Base-by-base conservation (phyloP, 2,888 invertebrate genomes). In the Xestia xanthographa region DNA sequence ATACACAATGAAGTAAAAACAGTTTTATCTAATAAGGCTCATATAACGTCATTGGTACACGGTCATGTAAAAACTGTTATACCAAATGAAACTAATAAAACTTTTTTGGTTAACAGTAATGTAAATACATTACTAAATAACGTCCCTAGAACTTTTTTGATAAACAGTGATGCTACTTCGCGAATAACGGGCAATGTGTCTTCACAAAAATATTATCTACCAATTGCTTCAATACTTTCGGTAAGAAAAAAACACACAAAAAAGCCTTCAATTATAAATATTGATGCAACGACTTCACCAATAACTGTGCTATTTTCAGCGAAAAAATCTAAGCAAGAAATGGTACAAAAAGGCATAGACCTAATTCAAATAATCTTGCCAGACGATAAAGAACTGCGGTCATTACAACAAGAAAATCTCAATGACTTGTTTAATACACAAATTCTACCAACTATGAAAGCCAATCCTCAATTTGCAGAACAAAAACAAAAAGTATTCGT, bases 401-500 rank as follows among this genome's bases (percentile, higher is more conserved):
- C 29, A 41, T 26, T 12, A 2, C n/a, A 66, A 58, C 17, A 29
- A n/a, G 14, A 17, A 12, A 45, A 63, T 26, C 11, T 41, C 11
- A 41, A n/a, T 26, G 0, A 8, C 17, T 41, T 2, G 11, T 48
- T 29, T 12, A 8, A 60, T 48, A 6, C 14, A 53, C 20, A 58
- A 11, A 41, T 41, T 48, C 3, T 41, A 0, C n/a, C 22, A 17
- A 9, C 14, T 22, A 60, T 2, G 20, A 50, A 60, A 29, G 5
- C 6, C 1, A 4, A n/a, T 17, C 5, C 20, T 56, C 56, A 3
- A 63, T 77, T 63, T 34, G 4, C 6, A 41, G 48, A 17, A 43
- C 56, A 58, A 65, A 56, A 2, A 17, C 43, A 75, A 53, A 60
- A 75, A 45, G 20, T 66, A 22, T 66, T 50, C 4, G 8, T 74